These are phyloP conservation scores for Eriocheir sinensis DNA, from an alignment of 1,140 invertebrate species.

Conservation along the genomic window DNA sequence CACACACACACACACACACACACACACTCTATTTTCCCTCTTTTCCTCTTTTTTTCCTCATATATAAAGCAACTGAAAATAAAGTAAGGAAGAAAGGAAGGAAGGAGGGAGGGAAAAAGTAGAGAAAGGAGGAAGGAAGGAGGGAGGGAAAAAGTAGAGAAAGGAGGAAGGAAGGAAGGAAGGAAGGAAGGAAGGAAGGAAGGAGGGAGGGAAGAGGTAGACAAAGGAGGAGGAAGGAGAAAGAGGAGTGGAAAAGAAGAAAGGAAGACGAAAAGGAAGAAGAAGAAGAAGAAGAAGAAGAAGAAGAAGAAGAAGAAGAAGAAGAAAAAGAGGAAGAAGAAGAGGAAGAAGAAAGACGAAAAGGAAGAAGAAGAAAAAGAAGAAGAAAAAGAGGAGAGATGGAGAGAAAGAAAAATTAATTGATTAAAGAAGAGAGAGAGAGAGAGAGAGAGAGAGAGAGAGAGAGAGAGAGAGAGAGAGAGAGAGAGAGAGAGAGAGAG, in stretches of 20 bases:
- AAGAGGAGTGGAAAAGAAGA: neutral
- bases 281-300: neutral
- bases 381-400: too few relatives aligned
- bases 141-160: too few relatives aligned
- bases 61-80: too few relatives aligned
- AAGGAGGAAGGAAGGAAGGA: too few relatives aligned
- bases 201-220: neutral
- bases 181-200: too few relatives aligned
- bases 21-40: neutral
- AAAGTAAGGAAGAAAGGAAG: neutral
- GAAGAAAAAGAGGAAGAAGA: neutral
- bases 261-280: neutral
- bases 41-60: too few relatives aligned
- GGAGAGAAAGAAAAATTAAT: too few relatives aligned
- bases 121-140: too few relatives aligned
- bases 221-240: too few relatives aligned
- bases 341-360: neutral
- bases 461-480: neutral
- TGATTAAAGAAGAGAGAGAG: too few relatives aligned
- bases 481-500: neutral
- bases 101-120: too few relatives aligned
- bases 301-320: neutral
- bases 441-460: neutral
- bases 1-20: conserved; percentile 22
- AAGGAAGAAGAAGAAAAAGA: too few relatives aligned